These are phyloP conservation scores for Slavum lentiscoides DNA, from an alignment of 2,888 invertebrate genomes.

Conservation along the genomic window DNA sequence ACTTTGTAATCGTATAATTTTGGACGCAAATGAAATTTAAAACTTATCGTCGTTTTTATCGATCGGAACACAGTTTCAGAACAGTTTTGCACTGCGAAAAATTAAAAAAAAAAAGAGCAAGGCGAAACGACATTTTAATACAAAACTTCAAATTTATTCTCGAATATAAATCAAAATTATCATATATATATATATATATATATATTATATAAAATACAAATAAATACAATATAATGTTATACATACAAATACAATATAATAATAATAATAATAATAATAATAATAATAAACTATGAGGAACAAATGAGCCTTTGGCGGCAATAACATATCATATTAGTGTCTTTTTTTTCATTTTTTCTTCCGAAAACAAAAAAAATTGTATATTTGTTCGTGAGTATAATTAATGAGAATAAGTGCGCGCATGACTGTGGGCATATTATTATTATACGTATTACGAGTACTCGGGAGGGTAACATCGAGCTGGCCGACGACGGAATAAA, in stretches of 20 bases:
- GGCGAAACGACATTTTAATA: background rate
- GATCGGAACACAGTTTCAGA: too few relatives aligned
- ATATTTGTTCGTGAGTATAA: background rate
- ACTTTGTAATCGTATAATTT: too few relatives aligned
- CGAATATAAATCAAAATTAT: conserved; percentile 25
- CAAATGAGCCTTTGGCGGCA: conserved; percentile 47
- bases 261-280: conserved; percentile 46
- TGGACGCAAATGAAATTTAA: too few relatives aligned
- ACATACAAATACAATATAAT: conserved; percentile 44
- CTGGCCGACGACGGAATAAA: too few relatives aligned
- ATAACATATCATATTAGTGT: conserved; percentile 37
- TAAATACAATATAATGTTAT: background rate
- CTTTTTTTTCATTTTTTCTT: conserved; percentile 16
- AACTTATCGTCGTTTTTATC: too few relatives aligned
- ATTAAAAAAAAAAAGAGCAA: too few relatives aligned
- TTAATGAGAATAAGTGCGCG: background rate
- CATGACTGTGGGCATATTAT: background rate
- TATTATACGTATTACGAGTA: background rate
- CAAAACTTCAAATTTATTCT: conserved; percentile 32
- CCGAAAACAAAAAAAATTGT: background rate
- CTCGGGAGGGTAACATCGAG: too few relatives aligned
- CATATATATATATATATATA: too few relatives aligned
- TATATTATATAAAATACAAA: conserved; percentile 13
- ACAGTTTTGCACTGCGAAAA: too few relatives aligned
- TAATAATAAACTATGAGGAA: conserved; percentile 50